Conservation (phyloP, 1,140 invertebrate species). For the Sarcophaga peregrina region DNA sequence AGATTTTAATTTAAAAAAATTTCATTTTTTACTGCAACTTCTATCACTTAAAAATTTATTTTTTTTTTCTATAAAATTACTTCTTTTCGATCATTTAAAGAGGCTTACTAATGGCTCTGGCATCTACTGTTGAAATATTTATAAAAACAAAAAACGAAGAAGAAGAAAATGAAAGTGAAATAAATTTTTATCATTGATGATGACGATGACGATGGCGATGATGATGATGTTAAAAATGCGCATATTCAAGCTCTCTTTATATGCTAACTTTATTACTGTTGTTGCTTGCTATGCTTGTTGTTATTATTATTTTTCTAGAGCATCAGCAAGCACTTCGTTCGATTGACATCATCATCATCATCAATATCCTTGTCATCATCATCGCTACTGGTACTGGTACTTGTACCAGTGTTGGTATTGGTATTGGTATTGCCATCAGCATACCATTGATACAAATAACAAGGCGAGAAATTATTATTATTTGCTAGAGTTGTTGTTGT, state of each 20-base stretch:
- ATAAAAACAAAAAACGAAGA: not conserved
- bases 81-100: not conserved
- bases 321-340: not conserved
- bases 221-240: not conserved
- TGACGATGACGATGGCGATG: no score
- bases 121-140: not conserved
- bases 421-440: not conserved
- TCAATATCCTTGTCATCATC: not conserved
- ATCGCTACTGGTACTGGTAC: not conserved
- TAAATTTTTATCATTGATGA: conserved; percentile 10
- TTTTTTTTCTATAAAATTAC: not conserved
- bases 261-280: conserved; percentile 1
- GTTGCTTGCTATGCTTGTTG: not conserved
- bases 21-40: no score
- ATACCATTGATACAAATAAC: not conserved
- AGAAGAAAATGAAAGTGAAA: no score
- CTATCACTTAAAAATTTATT: no score
- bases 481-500: not conserved
- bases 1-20: no score
- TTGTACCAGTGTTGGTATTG: no score
- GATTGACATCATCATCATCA: not conserved
- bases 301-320: not conserved
- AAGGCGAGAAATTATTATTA: not conserved
- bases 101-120: not conserved
- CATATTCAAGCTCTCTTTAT: conserved; percentile 13